A percentile compares a stretch with the other conserved stretches of the same genome.
Conservation (phyloP, 2,888 invertebrate species). For the Eurytoma californica region DNA sequence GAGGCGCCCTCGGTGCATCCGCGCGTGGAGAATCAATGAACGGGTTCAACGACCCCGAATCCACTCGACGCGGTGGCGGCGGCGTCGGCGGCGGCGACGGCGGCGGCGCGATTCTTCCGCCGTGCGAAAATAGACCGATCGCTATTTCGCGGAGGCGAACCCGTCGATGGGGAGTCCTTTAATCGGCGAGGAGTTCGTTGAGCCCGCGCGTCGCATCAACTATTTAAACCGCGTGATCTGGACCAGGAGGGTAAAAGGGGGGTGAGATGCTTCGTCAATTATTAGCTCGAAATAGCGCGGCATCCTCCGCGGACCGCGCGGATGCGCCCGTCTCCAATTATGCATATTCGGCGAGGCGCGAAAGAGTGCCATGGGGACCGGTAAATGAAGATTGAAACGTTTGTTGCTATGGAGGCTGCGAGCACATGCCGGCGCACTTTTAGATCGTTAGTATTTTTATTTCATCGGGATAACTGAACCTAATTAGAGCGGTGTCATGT, state of each 20-base stretch:
- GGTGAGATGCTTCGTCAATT: slow-evolving; percentile 1
- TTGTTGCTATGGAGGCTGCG: not conserved
- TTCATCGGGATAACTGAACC: no score
- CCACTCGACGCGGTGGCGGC: slow-evolving; percentile 68
- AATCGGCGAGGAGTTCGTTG: slow-evolving; percentile 42
- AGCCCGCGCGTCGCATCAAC: slow-evolving; percentile 23
- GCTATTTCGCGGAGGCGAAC: not conserved
- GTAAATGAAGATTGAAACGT: slow-evolving; percentile 9
- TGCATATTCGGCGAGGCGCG: not conserved
- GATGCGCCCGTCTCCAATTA: not conserved
- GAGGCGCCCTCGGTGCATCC: not conserved
- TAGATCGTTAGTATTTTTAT: no score
- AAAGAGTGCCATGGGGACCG: not conserved
- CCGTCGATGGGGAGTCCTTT: slow-evolving; percentile 24
- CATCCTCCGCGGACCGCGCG: not conserved
- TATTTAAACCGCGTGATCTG: slow-evolving; percentile 21
- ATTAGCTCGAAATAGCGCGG: not conserved
- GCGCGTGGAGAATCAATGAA: slow-evolving; percentile 67
- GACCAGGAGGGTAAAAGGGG: not conserved
- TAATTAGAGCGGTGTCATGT: no score
- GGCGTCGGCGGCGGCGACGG: slow-evolving; percentile 59
- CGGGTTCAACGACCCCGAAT: slow-evolving; percentile 74
- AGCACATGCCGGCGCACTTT: no score
- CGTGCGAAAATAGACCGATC: not conserved
- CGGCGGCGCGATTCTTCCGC: slow-evolving; percentile 44